These are phyloP conservation scores for Lepidurus packardi DNA, from an alignment of 1,140 invertebrate species.

Conservation along the genomic window DNA sequence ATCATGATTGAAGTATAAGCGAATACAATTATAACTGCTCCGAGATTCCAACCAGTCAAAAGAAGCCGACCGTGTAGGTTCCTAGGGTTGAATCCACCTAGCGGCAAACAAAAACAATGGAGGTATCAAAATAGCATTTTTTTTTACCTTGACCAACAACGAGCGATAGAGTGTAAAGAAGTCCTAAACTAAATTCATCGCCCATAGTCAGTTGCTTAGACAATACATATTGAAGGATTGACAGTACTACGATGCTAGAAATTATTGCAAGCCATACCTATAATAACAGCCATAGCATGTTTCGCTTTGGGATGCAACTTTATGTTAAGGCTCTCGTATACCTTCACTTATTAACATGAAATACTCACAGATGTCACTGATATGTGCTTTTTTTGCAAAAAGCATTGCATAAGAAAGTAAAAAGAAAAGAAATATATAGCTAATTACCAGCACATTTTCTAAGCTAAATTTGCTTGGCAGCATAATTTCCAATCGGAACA, in stretches of 20 bases:
- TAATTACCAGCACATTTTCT: too few species aligned
- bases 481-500: too few species aligned
- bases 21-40: not conserved
- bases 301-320: not conserved
- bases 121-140: not conserved
- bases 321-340: too few species aligned
- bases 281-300: not conserved
- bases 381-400: too few species aligned
- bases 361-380: too few species aligned
- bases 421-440: too few species aligned
- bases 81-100: not conserved
- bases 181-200: not conserved
- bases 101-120: not conserved
- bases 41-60: conserved; percentile 2
- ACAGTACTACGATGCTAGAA: not conserved
- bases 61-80: not conserved
- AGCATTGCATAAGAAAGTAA: too few species aligned
- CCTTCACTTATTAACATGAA: too few species aligned
- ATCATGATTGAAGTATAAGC: conserved; percentile 2
- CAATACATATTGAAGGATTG: not conserved
- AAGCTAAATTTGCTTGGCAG: too few species aligned
- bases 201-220: not conserved
- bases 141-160: conserved; percentile 16
- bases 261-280: not conserved
- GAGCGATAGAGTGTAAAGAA: not conserved